Conservation (phyloP, 2,888 invertebrate species). For the Galerucella nymphaeae region DNA sequence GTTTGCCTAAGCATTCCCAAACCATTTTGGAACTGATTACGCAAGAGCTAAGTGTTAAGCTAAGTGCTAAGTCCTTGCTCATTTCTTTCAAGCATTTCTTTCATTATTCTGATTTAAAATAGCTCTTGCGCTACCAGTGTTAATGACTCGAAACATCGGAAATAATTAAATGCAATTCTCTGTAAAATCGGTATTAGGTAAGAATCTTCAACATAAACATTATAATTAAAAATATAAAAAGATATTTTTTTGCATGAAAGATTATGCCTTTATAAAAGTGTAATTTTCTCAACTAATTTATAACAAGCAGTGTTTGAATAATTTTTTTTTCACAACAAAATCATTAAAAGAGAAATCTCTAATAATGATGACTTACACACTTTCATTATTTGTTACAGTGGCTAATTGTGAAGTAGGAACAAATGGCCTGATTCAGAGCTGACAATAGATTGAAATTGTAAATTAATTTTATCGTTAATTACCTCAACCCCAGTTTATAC, state of each 20-base stretch:
- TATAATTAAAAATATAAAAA: conserved; percentile 19
- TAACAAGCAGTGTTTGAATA: conserved; percentile 19
- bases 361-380: conserved; percentile 38
- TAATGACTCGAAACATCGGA: background rate
- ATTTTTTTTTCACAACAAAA: conserved; percentile 28
- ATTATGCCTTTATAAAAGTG: conserved; percentile 2
- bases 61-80: no score
- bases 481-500: background rate
- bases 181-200: background rate
- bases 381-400: conserved; percentile 43
- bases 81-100: no score
- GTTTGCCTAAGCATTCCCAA: no score
- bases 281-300: conserved; percentile 26
- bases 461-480: conserved; percentile 13
- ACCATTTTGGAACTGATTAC: no score
- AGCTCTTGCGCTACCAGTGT: background rate
- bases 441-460: conserved; percentile 25
- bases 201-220: background rate
- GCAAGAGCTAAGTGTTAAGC: no score
- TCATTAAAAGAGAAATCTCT: conserved; percentile 40
- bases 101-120: no score
- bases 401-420: conserved; percentile 31
- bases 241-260: conserved; percentile 23
- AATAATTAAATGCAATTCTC: background rate
- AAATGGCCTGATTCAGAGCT: conserved; percentile 38